Base-by-base conservation (phyloP, 2,797 vertebrate species). In the Xenentodon cancila region DNA sequence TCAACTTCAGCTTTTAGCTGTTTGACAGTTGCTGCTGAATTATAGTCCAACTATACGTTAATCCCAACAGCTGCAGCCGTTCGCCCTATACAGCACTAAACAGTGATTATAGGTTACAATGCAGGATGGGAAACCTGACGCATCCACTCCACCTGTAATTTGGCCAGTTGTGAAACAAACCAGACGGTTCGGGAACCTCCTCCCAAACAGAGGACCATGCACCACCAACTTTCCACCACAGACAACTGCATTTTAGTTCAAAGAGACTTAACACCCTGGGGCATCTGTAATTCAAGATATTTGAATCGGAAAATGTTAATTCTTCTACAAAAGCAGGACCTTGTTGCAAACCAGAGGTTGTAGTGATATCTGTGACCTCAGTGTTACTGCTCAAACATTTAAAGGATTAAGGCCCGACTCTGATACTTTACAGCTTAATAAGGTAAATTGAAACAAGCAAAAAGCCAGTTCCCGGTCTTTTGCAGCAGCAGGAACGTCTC, bases 111-210 rank as follows among this genome's bases (percentile, higher is more conserved):
- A 87, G 84, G 67, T 73, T 68, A 44, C 0, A 42, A 70, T 48
- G 58, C 66, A 58, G 65, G 68, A 69, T 61, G 81, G 82, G 85
- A 89, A 84, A 70, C 72, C 66, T 85, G 82, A 77, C 73, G 47
- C 66, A 71, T 2, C 25, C 59, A 78, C 77, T 80, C 71, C 80
- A 91, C 87, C 90, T 89, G 87, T 86, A 90, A 91, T 92, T 87
- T 92, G 78, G 84, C 81, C 79, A 67, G 71, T 63, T 75, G 57
- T 72, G 57, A 48, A 75, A 67, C 56, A 81, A 87, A 89, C 82
- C 59, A 76, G 51, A 54, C 66, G 68, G 59, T 77, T 84, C 74
- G 77, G 71, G 82, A 52, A 61, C 53, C 53, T 51, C 60, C 59
- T 59, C 45, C 57, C 52, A 43, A 45, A 47, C 30, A 59, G 12